These are phyloP conservation scores for Cyphomyrus plagiostoma DNA, from an alignment of 2,113 vertebrate species.

Conservation along the genomic window DNA sequence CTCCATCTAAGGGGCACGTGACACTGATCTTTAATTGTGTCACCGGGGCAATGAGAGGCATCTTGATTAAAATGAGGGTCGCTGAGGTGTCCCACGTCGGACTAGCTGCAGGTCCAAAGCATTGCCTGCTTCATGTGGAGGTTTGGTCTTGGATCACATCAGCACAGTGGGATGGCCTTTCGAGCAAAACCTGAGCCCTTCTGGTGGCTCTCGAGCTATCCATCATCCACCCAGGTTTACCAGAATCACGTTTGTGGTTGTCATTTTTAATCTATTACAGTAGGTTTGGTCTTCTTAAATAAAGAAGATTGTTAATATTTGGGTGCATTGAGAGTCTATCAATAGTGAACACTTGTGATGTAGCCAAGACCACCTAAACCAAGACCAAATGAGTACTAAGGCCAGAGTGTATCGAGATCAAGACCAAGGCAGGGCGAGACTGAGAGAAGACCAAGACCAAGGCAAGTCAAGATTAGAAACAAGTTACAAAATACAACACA, in stretches of 20 bases:
- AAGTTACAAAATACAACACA: no score
- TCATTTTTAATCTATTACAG: not conserved
- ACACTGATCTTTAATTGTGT: slow-evolving; percentile 18
- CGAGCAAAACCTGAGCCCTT: not conserved
- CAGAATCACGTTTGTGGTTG: not conserved
- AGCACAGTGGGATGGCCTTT: not conserved
- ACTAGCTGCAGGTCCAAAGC: not conserved
- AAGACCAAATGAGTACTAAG: no score
- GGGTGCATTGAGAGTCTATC: no score
- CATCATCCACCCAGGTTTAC: not conserved
- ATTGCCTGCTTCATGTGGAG: not conserved
- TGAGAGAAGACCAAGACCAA: no score
- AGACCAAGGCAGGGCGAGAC: no score
- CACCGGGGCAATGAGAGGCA: slow-evolving; percentile 17
- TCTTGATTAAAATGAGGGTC: slow-evolving; percentile 16
- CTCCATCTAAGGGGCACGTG: slow-evolving; percentile 20
- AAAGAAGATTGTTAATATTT: no score
- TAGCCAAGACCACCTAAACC: no score
- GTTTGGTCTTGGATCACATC: not conserved
- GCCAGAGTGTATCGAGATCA: no score
- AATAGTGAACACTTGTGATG: not conserved
- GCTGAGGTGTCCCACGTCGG: slow-evolving; percentile 14
- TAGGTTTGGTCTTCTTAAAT: not conserved
- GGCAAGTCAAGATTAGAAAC: no score
- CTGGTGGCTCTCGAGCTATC: not conserved